Percentiles rank a stretch among this genome's conserved stretches.
Conservation (phyloP, 2,888 invertebrate genomes). For the Cheilosia impressa region DNA sequence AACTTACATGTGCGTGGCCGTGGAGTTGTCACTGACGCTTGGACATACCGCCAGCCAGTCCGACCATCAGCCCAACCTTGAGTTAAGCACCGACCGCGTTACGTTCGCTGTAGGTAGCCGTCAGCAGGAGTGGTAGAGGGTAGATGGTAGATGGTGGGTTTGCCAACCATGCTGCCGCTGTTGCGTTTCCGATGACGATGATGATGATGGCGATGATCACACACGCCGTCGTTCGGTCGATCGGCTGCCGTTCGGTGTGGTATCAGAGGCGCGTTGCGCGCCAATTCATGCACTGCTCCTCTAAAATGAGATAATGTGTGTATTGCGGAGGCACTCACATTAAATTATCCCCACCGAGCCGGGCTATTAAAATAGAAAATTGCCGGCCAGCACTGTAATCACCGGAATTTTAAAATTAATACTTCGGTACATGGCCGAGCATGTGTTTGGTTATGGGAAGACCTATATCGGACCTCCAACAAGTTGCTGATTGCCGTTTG, state of each 20-base stretch:
- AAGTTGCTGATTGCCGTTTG: constrained; percentile 42
- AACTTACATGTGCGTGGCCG: constrained; percentile 60
- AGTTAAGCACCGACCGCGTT: constrained; percentile 43
- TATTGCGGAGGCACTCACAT: constrained; percentile 72
- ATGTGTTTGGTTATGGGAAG: constrained; percentile 47
- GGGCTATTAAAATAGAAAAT: constrained; percentile 71
- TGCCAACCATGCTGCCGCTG: constrained; percentile 19
- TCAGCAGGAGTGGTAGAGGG: neutral
- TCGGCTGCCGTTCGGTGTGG: constrained; percentile 15
- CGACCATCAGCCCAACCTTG: constrained; percentile 60
- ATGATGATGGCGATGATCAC: constrained; percentile 66
- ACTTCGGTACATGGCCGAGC: constrained; percentile 55
- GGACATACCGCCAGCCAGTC: constrained; percentile 25
- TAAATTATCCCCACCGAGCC: constrained; percentile 64
- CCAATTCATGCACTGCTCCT: constrained; percentile 45
- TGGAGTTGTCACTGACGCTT: constrained; percentile 69
- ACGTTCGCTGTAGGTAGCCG: constrained; percentile 44
- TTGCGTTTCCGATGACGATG: constrained; percentile 46
- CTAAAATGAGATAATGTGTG: constrained; percentile 66
- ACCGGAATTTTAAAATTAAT: constrained; percentile 73
- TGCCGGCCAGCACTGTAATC: constrained; percentile 66
- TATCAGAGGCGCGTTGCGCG: constrained; percentile 26
- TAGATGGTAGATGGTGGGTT: neutral
- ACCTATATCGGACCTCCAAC: constrained; percentile 34
- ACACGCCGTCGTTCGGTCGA: constrained; percentile 22